phyloP scores from a whole-genome alignment of 2,888 invertebrate species.

The Tetragonisca angustula region DNA sequence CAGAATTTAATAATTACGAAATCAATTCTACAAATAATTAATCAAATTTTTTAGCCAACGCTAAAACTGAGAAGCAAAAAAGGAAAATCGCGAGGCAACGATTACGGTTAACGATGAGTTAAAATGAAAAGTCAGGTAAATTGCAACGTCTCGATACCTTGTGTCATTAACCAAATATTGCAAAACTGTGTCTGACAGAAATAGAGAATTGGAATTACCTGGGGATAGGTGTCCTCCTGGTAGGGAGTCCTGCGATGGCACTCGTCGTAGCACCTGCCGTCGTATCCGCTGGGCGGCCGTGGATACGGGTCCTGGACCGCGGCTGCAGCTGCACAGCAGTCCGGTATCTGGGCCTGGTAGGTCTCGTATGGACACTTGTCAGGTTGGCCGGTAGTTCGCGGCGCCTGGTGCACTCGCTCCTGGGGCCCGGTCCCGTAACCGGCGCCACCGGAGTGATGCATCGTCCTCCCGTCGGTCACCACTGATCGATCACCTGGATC shows the following conservation, averaged over 20 bases:
- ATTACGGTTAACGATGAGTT: too few species aligned
- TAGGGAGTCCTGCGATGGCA: conserved; percentile 81
- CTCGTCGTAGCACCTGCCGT: conserved; percentile 81
- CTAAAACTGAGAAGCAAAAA: too few species aligned
- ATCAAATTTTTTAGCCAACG: too few species aligned
- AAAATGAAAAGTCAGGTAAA: too few species aligned
- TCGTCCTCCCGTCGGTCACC: conserved; percentile 67
- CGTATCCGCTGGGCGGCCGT: conserved; percentile 84
- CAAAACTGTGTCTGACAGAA: too few species aligned
- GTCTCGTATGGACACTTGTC: conserved; percentile 82
- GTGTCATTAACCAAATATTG: too few species aligned
- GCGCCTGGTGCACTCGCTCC: conserved; percentile 78
- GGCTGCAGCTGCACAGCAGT: conserved; percentile 83
- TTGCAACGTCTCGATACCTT: too few species aligned
- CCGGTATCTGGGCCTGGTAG: conserved; percentile 83
- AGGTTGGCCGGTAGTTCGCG: conserved; percentile 72
- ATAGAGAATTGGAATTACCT: conserved; percentile 70
- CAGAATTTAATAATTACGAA: too few species aligned
- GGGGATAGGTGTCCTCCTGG: conserved; percentile 80
- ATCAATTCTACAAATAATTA: too few species aligned
- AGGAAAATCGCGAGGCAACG: too few species aligned
- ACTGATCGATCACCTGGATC: conserved; percentile 63
- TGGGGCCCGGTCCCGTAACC: conserved; percentile 80
- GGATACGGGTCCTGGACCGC: conserved; percentile 82
- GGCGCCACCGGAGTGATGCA: conserved; percentile 80